These are phyloP conservation scores for Brevimyrus niger DNA, from an alignment of 2,113 vertebrate species.

Conservation along the genomic window DNA sequence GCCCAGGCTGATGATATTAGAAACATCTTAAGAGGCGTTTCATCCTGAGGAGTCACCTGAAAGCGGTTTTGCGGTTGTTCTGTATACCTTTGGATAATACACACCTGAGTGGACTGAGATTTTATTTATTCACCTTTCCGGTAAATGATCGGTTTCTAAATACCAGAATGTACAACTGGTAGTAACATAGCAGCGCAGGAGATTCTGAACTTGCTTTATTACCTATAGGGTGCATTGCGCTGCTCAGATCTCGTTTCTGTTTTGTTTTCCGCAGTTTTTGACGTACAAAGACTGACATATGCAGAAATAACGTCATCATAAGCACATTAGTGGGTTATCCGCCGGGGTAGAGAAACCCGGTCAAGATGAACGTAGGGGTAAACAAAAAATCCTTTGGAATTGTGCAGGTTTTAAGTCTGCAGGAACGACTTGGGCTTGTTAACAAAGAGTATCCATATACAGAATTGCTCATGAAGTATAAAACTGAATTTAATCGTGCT, in stretches of 20 bases:
- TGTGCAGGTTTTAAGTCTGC: background rate
- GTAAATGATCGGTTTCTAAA: background rate
- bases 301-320: background rate
- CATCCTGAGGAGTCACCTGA: background rate
- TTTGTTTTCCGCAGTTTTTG: background rate
- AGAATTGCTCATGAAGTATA: background rate
- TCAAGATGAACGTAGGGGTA: background rate
- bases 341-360: background rate
- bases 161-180: background rate
- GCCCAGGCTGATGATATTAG: conserved; percentile 26
- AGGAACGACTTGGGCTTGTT: background rate
- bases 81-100: conserved; percentile 15
- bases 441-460: background rate
- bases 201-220: background rate
- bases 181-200: background rate
- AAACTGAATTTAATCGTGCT: conserved; percentile 26
- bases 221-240: background rate
- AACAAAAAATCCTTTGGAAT: background rate
- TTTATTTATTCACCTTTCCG: background rate
- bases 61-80: background rate
- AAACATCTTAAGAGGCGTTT: conserved; percentile 18
- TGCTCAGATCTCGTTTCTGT: background rate
- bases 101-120: background rate
- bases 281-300: background rate
- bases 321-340: background rate